Evolutionary conservation across 2,797 vertebrate species (phyloP).

Genomic region (Gephyroberyx darwinii): DNA sequence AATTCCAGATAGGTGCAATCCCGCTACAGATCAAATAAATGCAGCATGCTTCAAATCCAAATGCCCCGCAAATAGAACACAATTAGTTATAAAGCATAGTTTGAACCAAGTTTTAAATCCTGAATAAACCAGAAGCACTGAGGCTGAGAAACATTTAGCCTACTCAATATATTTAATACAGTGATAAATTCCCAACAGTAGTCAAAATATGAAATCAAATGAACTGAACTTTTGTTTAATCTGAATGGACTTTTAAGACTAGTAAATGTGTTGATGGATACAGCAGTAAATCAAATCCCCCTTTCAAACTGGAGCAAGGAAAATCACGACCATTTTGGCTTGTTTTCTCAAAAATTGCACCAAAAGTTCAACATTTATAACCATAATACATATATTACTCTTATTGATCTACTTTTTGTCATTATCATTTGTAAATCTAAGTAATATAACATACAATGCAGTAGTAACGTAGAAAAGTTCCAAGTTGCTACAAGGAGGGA

Average conservation of each 20-base stretch:
- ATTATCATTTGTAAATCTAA: slow-evolving; percentile 17
- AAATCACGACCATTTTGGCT: slow-evolving; percentile 36
- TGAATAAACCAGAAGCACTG: slow-evolving; percentile 10
- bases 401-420: slow-evolving; percentile 21
- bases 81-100: slow-evolving; percentile 5
- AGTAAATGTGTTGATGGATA: slow-evolving; percentile 35
- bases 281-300: slow-evolving; percentile 43
- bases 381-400: slow-evolving; percentile 13
- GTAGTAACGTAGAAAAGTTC: slow-evolving; percentile 21
- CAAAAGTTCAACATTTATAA: slow-evolving; percentile 32
- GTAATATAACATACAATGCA: slow-evolving; percentile 19
- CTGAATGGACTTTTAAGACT: slow-evolving; percentile 34
- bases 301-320: slow-evolving; percentile 17
- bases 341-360: slow-evolving; percentile 42
- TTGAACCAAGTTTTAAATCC: slow-evolving; percentile 26
- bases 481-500: slow-evolving; percentile 15
- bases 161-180: slow-evolving; percentile 17
- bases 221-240: slow-evolving; percentile 38
- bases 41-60: slow-evolving; percentile 50
- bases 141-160: background rate
- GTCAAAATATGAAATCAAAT: slow-evolving; percentile 14
- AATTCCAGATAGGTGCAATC: slow-evolving; percentile 31
- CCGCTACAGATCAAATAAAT: slow-evolving; percentile 22
- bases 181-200: slow-evolving; percentile 39
- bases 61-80: slow-evolving; percentile 16